Evolutionary conservation across 1,140 invertebrate genomes (phyloP).

Genomic region (Drosophila burlai): DNA sequence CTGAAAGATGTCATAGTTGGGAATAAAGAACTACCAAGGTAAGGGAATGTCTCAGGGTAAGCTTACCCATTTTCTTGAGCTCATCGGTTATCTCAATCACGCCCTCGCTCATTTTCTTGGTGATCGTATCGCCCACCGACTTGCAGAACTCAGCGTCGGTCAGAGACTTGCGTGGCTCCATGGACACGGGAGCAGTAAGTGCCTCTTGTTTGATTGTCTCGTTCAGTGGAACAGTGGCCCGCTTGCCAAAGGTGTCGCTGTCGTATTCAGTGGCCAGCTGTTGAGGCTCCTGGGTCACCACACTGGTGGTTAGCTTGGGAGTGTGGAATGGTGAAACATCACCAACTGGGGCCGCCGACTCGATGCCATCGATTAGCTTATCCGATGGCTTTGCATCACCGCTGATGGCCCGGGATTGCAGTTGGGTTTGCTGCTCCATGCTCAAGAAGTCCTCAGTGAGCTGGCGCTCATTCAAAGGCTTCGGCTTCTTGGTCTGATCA

Average conservation of each 20-base stretch:
- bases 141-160: conserved; percentile 85
- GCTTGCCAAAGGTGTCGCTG: conserved; percentile 50
- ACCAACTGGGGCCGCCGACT: conserved; percentile 70
- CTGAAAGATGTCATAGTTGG: conserved; percentile 24
- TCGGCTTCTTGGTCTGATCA: conserved; percentile 7
- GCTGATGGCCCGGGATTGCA: conserved; percentile 31
- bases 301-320: conserved; percentile 63
- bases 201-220: conserved; percentile 53
- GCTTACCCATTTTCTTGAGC: conserved; percentile 71
- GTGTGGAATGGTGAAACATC: conserved; percentile 51
- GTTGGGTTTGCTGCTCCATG: conserved; percentile 68
- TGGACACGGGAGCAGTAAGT: conserved; percentile 56
- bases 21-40: not conserved
- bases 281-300: conserved; percentile 59
- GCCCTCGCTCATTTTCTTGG: conserved; percentile 84
- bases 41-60: not conserved
- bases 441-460: conserved; percentile 71
- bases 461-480: conserved; percentile 49
- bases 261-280: conserved; percentile 45
- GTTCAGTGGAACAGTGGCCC: conserved; percentile 48
- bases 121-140: conserved; percentile 82
- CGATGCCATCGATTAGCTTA: conserved; percentile 66
- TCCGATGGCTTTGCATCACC: conserved; percentile 7
- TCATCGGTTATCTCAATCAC: conserved; percentile 80
- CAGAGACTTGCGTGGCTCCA: conserved; percentile 79